phyloP scores from a whole-genome alignment of 2,113 vertebrate genomes.

The Sarotherodon lohbergeri region DNA sequence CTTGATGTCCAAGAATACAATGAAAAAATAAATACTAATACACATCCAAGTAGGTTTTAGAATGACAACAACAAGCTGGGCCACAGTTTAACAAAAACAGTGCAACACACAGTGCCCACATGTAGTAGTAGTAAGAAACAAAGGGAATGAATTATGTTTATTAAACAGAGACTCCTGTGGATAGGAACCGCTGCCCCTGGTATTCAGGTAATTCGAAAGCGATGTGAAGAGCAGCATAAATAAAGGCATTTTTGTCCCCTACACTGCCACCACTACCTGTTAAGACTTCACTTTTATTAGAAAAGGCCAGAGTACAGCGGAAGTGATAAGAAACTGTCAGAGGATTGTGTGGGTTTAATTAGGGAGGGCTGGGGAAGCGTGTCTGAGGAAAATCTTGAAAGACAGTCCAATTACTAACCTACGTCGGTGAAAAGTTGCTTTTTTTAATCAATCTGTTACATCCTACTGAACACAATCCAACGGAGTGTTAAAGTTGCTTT shows the following conservation, averaged over 20 bases:
- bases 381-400: conserved; percentile 18
- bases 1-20: not conserved
- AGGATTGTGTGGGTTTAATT: conserved; percentile 37
- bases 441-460: conserved; percentile 2
- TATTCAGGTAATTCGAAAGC: conserved; percentile 18
- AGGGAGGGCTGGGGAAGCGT: conserved; percentile 17
- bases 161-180: conserved; percentile 1
- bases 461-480: not conserved
- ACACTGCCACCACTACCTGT: not conserved
- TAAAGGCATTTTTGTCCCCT: conserved; percentile 19
- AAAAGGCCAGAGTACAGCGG: not conserved
- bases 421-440: not conserved
- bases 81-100: not conserved
- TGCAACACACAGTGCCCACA: not conserved
- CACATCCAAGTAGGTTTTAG: not conserved
- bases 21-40: not conserved
- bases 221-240: conserved; percentile 1
- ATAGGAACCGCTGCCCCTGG: not conserved
- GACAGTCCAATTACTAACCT: conserved; percentile 39
- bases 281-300: conserved; percentile 5
- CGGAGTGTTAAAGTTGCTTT: not conserved
- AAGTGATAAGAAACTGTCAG: conserved; percentile 28
- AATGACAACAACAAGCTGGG: not conserved
- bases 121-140: not conserved
- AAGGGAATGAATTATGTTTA: conserved; percentile 10